Evolutionary conservation across 2,888 invertebrate genomes (phyloP).

Genomic region (Meteorus cinctellus): DNA sequence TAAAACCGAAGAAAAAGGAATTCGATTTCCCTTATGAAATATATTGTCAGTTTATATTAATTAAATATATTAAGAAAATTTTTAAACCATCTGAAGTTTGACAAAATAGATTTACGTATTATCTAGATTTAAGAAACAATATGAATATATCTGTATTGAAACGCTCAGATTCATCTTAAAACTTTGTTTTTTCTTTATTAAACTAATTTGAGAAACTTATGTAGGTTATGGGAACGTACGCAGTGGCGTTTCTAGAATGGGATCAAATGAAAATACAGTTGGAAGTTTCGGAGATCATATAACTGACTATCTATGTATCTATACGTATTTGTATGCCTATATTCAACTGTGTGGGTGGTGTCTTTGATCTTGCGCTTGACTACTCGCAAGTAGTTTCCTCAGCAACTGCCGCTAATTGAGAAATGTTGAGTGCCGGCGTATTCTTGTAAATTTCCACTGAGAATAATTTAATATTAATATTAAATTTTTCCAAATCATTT

Average conservation of each 20-base stretch:
- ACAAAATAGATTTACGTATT: too few relatives aligned
- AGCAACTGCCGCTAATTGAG: neutral
- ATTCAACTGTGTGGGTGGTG: neutral
- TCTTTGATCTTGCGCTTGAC: constrained; percentile 7
- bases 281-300: neutral
- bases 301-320: neutral
- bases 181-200: neutral
- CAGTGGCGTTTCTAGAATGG: neutral
- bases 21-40: too few relatives aligned
- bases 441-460: neutral
- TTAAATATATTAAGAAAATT: too few relatives aligned
- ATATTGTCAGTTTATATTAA: too few relatives aligned
- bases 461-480: neutral
- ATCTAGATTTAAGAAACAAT: too few relatives aligned
- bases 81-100: too few relatives aligned
- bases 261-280: constrained; percentile 1
- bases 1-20: too few relatives aligned
- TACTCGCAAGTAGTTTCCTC: neutral
- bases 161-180: too few relatives aligned
- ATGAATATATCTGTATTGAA: too few relatives aligned
- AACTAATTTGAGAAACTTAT: neutral
- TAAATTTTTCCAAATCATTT: neutral
- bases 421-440: neutral
- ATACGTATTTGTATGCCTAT: neutral
- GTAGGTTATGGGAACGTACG: neutral